phyloP scores from a whole-genome alignment of 2,888 invertebrate genomes.

The Ornithoptera priamus region DNA sequence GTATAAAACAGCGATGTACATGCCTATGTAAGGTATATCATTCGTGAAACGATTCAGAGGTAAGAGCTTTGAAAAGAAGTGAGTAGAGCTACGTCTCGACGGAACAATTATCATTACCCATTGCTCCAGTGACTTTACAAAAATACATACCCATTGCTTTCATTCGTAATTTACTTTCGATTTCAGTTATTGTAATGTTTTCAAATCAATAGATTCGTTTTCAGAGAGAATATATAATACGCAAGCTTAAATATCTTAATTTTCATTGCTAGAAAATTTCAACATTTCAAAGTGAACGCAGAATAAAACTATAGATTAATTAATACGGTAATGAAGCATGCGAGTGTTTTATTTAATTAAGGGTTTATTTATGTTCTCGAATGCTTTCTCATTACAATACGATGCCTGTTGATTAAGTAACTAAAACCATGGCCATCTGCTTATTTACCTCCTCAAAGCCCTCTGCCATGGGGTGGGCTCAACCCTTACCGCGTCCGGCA shows the following conservation, averaged over 20 bases:
- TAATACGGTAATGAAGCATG: not conserved
- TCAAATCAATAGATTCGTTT: constrained; percentile 23
- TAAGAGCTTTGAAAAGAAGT: constrained; percentile 45
- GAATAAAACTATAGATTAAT: not conserved
- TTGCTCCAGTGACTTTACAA: constrained; percentile 73
- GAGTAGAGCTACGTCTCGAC: constrained; percentile 49
- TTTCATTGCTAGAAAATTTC: not conserved
- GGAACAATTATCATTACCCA: constrained; percentile 67
- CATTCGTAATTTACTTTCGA: constrained; percentile 70
- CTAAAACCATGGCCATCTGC: constrained; percentile 72
- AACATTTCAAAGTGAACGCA: not conserved
- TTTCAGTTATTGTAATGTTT: constrained; percentile 57
- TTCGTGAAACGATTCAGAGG: constrained; percentile 29
- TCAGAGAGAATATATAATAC: not conserved
- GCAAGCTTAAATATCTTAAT: too few species aligned
- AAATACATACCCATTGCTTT: constrained; percentile 60
- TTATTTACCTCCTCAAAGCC: constrained; percentile 60
- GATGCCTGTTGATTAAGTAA: constrained; percentile 75
- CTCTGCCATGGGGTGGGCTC: constrained; percentile 33
- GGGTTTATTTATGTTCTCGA: constrained; percentile 36
- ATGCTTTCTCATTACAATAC: constrained; percentile 63
- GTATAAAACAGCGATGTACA: constrained; percentile 41
- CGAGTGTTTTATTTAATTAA: constrained; percentile 44
- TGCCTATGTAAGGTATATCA: constrained; percentile 18
- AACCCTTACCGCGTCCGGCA: constrained; percentile 62